Evolutionary conservation across 2,888 invertebrate genomes (phyloP).

Genomic region (Xanthia togata): DNA sequence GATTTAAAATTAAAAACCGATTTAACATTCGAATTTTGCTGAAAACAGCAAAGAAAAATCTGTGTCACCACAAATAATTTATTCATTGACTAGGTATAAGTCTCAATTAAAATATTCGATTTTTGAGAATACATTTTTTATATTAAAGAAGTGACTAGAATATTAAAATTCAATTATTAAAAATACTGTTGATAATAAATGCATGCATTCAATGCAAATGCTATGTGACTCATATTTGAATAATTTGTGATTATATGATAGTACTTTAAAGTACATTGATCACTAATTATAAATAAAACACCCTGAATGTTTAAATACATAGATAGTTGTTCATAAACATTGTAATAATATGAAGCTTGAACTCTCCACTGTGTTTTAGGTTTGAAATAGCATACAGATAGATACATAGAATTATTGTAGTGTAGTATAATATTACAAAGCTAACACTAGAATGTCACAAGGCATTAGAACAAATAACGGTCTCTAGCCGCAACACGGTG

Average conservation of each 20-base stretch:
- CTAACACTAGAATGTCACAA: no score
- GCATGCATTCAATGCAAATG: slow-evolving; percentile 30
- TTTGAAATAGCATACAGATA: slow-evolving; percentile 5
- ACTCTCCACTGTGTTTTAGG: not conserved
- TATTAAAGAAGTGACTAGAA: slow-evolving; percentile 27
- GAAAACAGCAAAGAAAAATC: slow-evolving; percentile 12
- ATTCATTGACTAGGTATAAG: slow-evolving; percentile 25
- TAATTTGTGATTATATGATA: not conserved
- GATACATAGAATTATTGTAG: no score
- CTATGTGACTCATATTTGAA: not conserved
- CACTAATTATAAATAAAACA: not conserved
- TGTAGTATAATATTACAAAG: no score
- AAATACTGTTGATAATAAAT: not conserved
- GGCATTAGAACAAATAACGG: no score
- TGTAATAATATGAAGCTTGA: not conserved
- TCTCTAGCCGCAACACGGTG: no score
- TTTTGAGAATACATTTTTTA: not conserved
- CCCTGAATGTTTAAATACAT: not conserved
- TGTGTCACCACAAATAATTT: slow-evolving; percentile 13
- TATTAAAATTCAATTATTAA: slow-evolving; percentile 1
- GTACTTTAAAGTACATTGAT: slow-evolving; percentile 1
- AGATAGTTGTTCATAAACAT: not conserved
- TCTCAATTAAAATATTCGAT: slow-evolving; percentile 14
- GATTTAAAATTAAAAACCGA: not conserved
- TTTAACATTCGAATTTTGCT: not conserved